Conservation (phyloP, 2,797 vertebrate species). For the Netta rufina region DNA sequence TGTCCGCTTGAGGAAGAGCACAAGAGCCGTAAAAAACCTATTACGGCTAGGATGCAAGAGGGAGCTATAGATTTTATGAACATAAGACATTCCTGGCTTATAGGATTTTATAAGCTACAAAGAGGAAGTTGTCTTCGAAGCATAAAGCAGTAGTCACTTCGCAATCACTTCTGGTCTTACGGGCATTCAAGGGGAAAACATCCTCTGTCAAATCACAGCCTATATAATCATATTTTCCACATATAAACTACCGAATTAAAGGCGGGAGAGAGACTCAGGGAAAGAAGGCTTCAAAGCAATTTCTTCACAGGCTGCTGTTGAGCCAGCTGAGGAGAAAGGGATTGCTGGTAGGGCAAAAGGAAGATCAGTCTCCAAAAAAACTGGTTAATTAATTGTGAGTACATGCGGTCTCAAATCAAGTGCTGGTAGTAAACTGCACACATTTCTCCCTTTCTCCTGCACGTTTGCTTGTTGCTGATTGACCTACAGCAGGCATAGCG, state of each 20-base stretch:
- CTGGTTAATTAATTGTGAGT: not conserved
- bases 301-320: not conserved
- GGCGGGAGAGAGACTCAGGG: not conserved
- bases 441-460: not conserved
- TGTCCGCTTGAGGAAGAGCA: not conserved
- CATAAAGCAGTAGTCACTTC: conserved; percentile 9
- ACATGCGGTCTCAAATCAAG: not conserved
- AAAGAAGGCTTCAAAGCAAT: not conserved
- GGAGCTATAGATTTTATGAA: conserved; percentile 7
- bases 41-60: not conserved
- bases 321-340: not conserved
- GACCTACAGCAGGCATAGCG: not conserved
- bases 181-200: conserved; percentile 11
- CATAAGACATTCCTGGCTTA: not conserved
- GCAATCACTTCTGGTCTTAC: not conserved
- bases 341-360: not conserved
- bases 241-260: conserved; percentile 23
- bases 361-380: not conserved
- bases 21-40: not conserved
- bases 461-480: not conserved
- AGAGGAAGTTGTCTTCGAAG: conserved; percentile 28
- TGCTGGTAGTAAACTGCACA: not conserved
- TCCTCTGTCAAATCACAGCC: not conserved
- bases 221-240: conserved; percentile 18
- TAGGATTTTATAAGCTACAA: conserved; percentile 5